These are phyloP conservation scores for Megathymus violae DNA, from an alignment of 1,140 invertebrate species.

Conservation along the genomic window DNA sequence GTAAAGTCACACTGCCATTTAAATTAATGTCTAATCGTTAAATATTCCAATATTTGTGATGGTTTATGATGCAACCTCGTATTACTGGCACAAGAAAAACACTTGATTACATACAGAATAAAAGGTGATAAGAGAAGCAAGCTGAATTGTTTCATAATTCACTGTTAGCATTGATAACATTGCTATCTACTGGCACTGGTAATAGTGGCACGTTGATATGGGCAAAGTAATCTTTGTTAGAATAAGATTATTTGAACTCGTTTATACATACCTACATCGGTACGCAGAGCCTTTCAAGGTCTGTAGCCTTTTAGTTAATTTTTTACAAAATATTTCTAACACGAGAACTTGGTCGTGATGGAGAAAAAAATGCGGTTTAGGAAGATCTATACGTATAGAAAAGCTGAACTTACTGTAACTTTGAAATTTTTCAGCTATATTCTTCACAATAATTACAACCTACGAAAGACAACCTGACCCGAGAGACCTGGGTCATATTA, in stretches of 20 bases:
- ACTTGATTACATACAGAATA: slow-evolving; percentile 11
- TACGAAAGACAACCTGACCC: too few species aligned
- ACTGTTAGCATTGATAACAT: slow-evolving; percentile 29
- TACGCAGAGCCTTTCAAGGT: too few species aligned
- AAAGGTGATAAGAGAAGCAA: slow-evolving; percentile 22
- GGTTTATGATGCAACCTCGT: slow-evolving; percentile 11
- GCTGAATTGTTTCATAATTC: slow-evolving; percentile 39
- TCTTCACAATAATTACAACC: too few species aligned
- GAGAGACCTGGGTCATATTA: too few species aligned
- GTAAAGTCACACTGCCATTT: too few species aligned
- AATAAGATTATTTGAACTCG: slow-evolving; percentile 7
- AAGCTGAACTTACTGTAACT: too few species aligned
- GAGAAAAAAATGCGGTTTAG: too few species aligned
- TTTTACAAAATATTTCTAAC: too few species aligned
- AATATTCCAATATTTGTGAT: slow-evolving; percentile 6
- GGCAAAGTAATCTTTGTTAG: slow-evolving; percentile 11
- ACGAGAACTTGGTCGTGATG: too few species aligned
- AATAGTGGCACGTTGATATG: slow-evolving; percentile 11
- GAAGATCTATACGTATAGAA: too few species aligned
- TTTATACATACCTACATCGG: background rate
- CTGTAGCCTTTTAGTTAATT: too few species aligned
- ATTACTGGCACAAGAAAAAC: slow-evolving; percentile 2
- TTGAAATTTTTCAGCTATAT: too few species aligned
- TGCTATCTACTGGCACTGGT: slow-evolving; percentile 4
- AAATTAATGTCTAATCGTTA: background rate